Evolutionary conservation across 2,113 vertebrate genomes (phyloP).

Genomic region (Panthera leo): DNA sequence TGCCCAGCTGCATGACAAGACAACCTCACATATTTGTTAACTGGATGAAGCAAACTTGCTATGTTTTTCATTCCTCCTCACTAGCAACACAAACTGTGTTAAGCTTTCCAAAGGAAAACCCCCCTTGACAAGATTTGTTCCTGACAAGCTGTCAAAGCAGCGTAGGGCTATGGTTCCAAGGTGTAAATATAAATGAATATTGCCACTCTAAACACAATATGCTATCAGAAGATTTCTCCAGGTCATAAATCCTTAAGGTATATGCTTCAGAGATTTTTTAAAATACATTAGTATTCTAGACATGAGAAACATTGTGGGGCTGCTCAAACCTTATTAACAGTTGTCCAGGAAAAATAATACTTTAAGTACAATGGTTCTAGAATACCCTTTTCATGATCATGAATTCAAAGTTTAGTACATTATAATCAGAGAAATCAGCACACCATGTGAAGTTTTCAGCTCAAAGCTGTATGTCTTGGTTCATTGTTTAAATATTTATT

Average conservation of each 20-base stretch:
- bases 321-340: not conserved
- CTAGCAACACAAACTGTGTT: not conserved
- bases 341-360: not conserved
- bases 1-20: constrained; percentile 71
- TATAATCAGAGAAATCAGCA: not conserved
- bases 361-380: not conserved
- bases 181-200: constrained; percentile 15
- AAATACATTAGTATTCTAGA: not conserved
- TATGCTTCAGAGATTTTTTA: not conserved
- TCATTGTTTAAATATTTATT: constrained; percentile 9
- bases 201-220: not conserved
- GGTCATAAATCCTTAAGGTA: not conserved
- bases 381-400: not conserved
- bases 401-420: not conserved
- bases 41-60: constrained; percentile 68
- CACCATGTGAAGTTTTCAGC: not conserved
- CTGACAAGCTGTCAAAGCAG: constrained; percentile 56
- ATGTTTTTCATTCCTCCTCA: constrained; percentile 73
- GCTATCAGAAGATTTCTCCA: not conserved
- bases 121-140: not conserved
- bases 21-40: constrained; percentile 77
- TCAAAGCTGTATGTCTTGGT: not conserved
- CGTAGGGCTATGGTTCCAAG: not conserved
- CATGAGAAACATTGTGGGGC: not conserved
- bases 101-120: constrained; percentile 62